Evolutionary conservation across 2,888 invertebrate genomes (phyloP).

Genomic region (Gonocerus acuteangulatus): DNA sequence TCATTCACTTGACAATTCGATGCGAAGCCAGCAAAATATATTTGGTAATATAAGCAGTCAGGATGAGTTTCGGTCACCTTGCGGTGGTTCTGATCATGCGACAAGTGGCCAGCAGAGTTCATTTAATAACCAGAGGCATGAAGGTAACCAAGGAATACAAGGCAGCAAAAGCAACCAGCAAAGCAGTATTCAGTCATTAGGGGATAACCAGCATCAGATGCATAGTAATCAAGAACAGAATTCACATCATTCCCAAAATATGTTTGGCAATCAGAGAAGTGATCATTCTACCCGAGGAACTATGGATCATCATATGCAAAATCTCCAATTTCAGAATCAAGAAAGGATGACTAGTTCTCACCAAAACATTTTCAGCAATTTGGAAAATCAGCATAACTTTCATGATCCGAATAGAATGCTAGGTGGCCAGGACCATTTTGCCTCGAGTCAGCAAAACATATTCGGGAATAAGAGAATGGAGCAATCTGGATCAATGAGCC

Average conservation of each 20-base stretch:
- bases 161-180: too few relatives aligned
- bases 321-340: background rate
- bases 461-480: constrained; percentile 20
- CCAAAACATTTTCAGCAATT: constrained; percentile 15
- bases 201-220: background rate
- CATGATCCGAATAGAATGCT: constrained; percentile 10
- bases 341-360: constrained; percentile 10
- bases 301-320: background rate
- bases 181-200: too few relatives aligned
- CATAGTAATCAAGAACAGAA: background rate
- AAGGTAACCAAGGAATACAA: too few relatives aligned
- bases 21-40: constrained; percentile 16
- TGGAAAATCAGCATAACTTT: constrained; percentile 7
- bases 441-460: constrained; percentile 18
- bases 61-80: background rate
- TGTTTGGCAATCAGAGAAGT: constrained; percentile 1
- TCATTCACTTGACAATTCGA: constrained; percentile 4
- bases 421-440: constrained; percentile 2
- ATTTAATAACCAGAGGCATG: too few relatives aligned
- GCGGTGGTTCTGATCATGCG: background rate
- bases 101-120: background rate
- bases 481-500: background rate
- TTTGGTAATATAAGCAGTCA: constrained; percentile 18
- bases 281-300: background rate
- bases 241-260: constrained; percentile 2